These are phyloP conservation scores for Lasiurus borealis DNA, from an alignment of 2,113 vertebrate species.

Conservation along the genomic window DNA sequence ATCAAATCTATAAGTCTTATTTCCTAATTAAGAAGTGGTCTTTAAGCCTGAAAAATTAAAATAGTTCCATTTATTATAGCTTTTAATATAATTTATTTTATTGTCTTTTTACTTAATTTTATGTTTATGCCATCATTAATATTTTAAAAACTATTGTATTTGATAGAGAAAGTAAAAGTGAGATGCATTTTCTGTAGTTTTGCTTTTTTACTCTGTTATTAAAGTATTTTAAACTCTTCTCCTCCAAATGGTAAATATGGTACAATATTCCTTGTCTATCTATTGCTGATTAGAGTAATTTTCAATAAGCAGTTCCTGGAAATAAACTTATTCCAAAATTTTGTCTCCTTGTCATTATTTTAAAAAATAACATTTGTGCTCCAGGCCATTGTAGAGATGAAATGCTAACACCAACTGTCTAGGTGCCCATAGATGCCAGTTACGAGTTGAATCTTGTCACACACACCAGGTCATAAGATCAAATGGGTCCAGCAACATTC, in stretches of 20 bases:
- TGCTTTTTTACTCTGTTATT: not conserved
- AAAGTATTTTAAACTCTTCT: not conserved
- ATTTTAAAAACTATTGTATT: constrained; percentile 40
- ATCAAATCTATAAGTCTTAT: not conserved
- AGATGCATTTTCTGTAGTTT: not conserved
- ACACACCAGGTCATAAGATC: not conserved
- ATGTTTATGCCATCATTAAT: not conserved
- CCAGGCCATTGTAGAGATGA: not conserved
- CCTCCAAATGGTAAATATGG: not conserved
- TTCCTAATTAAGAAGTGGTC: not conserved
- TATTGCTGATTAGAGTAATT: constrained; percentile 19
- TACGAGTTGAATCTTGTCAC: not conserved
- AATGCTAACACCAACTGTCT: not conserved
- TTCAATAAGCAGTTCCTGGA: not conserved
- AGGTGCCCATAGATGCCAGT: not conserved
- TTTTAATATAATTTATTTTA: constrained; percentile 3
- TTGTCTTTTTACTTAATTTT: not conserved
- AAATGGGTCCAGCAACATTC: not conserved
- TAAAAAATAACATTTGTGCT: not conserved
- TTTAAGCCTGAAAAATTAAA: constrained; percentile 4
- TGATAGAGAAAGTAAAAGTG: not conserved
- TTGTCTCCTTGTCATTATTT: not conserved
- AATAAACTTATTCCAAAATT: not conserved
- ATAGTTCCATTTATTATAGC: not conserved
- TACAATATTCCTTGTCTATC: not conserved